Evolutionary conservation across 2,797 vertebrate species (phyloP).

Genomic region (Smutsia temminckii): DNA sequence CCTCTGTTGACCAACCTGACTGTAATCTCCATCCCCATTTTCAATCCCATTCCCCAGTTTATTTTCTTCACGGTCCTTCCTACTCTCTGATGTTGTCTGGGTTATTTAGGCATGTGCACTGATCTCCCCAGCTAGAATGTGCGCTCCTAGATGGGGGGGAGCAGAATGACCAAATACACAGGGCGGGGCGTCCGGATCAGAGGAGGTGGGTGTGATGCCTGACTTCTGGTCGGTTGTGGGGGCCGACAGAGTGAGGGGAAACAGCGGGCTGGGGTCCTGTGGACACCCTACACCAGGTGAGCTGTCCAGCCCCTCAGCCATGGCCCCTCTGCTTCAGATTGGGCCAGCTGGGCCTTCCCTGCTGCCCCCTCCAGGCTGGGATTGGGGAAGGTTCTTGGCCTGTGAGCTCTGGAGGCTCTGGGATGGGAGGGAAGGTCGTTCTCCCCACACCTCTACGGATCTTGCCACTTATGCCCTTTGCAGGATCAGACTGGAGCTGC

Average conservation of each 20-base stretch:
- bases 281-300: neutral
- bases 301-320: neutral
- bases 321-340: neutral
- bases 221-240: neutral
- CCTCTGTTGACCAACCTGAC: neutral
- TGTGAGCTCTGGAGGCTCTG: neutral
- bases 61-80: neutral
- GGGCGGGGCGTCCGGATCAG: fast-evolving
- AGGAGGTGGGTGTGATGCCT: neutral
- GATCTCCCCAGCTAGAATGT: neutral
- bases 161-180: neutral
- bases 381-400: neutral
- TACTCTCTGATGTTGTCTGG: fast-evolving
- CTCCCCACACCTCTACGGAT: fast-evolving
- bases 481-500: neutral
- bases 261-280: neutral
- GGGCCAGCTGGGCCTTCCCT: fast-evolving
- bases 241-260: neutral
- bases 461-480: neutral
- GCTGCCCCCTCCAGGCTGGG: neutral
- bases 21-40: fast-evolving
- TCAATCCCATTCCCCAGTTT: fast-evolving
- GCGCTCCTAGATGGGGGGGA: neutral
- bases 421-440: neutral
- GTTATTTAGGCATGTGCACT: neutral